A percentile compares a stretch with the other conserved stretches of the same genome.
Conservation (phyloP, 2,797 vertebrate genomes). For the Buceros bicornis region DNA sequence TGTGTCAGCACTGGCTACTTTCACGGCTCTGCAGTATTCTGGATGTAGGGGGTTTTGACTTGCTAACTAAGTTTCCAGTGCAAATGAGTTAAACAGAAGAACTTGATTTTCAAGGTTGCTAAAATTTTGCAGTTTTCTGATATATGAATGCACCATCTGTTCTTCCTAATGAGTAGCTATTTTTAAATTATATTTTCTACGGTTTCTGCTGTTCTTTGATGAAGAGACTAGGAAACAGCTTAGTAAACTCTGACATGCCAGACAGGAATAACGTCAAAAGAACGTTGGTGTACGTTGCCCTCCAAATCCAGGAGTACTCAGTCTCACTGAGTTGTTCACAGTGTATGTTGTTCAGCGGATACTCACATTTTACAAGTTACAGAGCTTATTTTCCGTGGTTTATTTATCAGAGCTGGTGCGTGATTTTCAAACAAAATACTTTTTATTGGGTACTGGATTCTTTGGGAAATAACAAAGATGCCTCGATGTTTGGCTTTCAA, state of each 20-base stretch:
- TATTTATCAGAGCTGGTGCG: neutral
- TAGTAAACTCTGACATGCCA: constrained; percentile 11
- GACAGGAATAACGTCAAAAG: constrained; percentile 46
- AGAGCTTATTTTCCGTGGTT: neutral
- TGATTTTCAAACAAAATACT: neutral
- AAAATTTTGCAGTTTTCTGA: constrained; percentile 25
- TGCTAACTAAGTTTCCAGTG: constrained; percentile 49
- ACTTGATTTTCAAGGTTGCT: constrained; percentile 40
- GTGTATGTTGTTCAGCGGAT: neutral
- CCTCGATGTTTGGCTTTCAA: neutral
- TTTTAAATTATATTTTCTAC: constrained; percentile 36
- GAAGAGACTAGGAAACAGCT: neutral
- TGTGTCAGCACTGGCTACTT: constrained; percentile 5
- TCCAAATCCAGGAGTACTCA: neutral
- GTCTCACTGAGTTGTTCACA: neutral
- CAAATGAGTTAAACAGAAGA: constrained; percentile 54
- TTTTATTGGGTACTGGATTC: neutral
- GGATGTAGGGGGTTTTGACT: neutral
- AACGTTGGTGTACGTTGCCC: neutral
- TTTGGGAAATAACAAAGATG: neutral
- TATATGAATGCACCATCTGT: constrained; percentile 54
- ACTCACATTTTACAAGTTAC: neutral
- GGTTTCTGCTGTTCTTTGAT: constrained; percentile 25
- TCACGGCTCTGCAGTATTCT: constrained; percentile 3
- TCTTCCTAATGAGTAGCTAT: constrained; percentile 40